Evolutionary conservation across 2,888 invertebrate genomes (phyloP).

Genomic region (Tipula helvola): DNA sequence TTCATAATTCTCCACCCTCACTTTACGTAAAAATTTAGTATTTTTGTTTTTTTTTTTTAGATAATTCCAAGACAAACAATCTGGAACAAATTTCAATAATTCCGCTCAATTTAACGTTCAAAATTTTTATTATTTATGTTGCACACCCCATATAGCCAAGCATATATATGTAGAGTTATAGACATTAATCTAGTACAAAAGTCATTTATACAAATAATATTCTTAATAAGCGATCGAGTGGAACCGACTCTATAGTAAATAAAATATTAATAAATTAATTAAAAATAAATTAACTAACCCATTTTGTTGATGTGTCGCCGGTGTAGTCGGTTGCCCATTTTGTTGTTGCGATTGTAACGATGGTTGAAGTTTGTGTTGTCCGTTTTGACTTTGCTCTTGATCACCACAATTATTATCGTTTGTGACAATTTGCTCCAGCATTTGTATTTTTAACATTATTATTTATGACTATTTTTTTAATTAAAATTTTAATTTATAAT

Average conservation of each 20-base stretch:
- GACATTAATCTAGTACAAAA: neutral
- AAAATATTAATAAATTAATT: neutral
- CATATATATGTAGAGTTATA: neutral
- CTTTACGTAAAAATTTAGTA: neutral
- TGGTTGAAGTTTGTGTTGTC: neutral
- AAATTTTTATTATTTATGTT: neutral
- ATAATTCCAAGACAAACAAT: neutral
- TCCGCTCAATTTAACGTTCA: neutral
- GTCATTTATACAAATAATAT: neutral
- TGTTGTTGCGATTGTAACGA: neutral
- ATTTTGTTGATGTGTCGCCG: neutral
- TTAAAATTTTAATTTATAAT: neutral
- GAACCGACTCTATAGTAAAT: neutral
- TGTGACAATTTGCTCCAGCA: conserved; percentile 60
- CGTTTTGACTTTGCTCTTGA: conserved; percentile 14
- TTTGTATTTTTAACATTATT: conserved; percentile 59
- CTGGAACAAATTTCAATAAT: conserved; percentile 6
- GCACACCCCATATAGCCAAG: neutral
- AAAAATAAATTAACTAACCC: conserved; percentile 4
- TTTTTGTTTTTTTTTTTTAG: neutral
- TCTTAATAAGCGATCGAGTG: neutral
- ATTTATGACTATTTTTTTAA: neutral
- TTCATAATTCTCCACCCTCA: neutral
- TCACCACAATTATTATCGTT: conserved; percentile 37
- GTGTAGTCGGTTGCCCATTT: neutral